Evolutionary conservation across 2,797 vertebrate genomes (phyloP), one percentile per base, ranked within the genome.

Genomic region (Siniperca obscura): DNA sequence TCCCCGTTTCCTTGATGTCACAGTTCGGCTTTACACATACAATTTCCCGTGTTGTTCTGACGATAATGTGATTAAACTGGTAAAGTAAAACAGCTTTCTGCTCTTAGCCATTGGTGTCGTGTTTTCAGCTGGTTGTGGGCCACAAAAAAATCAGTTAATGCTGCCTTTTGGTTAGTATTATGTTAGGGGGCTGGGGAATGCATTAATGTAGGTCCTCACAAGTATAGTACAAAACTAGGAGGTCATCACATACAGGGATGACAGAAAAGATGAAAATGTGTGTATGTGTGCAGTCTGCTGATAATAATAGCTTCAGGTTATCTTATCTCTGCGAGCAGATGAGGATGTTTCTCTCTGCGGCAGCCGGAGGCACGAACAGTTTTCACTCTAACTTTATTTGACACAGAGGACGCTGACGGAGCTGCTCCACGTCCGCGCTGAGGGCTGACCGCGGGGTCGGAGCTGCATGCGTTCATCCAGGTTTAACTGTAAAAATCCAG

Each of bases 1-100:
- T 86, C 74, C 82, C 17, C 1, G 4, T 76, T 83, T 87, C 74
- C 78, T 66, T 71, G 56, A 82, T 77, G 79, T 82, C 76, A 82
- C 40, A 30, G 38, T 17, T 52, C 34, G 21, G 25, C 27, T 57
- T 69, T 67, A 42, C 68, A 42, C 68, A 67, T 52, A n/a, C 67
- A 14, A 36, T 50, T 59, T 74, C 36, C 44, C 60, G 30, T 25
- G 36, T 52, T 30, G n/a, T 10, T 56, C 19, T 59, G 25, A 30
- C 66, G 36, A 16, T 40, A 27, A 55, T 40, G 17, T 38, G 59
- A 46, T 65, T 44, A 46, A 38, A 74, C 40, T 7, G 21, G 1
- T 70, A 25, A 69, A 11, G 19, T 57, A 4, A 16, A 56, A 19
- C 16, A 57, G 11, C 48, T 57, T 38, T 62, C 38, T 48, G 48